Base-by-base conservation (phyloP, 2,888 invertebrate species). In the Melipona bicolor region DNA sequence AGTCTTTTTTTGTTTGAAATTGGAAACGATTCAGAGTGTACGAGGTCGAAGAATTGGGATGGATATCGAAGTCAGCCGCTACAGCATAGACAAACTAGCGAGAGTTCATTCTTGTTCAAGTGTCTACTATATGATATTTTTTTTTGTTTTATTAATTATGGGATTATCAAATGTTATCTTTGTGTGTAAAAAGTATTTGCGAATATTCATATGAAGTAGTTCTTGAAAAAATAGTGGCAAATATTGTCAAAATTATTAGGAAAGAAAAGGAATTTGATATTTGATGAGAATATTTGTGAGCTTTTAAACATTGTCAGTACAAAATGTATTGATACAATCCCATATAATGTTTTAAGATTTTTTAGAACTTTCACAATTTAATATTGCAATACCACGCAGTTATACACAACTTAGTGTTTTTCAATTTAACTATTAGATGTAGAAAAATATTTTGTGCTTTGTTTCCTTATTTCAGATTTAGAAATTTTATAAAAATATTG, bases 61-160 rank as follows among this genome's bases (percentile, higher is more conserved):
- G 78, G 73, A 81, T 70, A 83, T 72, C 75, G 86, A 86, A 86
- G 83, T 83, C 83, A 83, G 86, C 83, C 87, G 77, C 81, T 81
- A 71, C 71, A 54, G 61, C 59, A 68, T 36, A 61, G 43, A 67
- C 9, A 71, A 62, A 62, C 54, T 1, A 67, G 61, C 74, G 4
- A 52, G 71, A 85, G 69, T 77, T 68, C 68, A 68, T 49, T 32
- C 59, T 50, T 21, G 62, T 56, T 43, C 67, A 32, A 72, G 50
- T 2, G 15, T 43, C 9, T n/a, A 17, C 5, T 5, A 13, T 9
- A 21, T 50, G 43, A 43, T 43, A 9, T 36, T 36, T 9, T 9
- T 15, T 17, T 54, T 69, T 13, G 24, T 17, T 17, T 24, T 11
- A 17, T 71, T 5, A 27, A 68, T 43, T 5, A 11, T 3, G 1